Evolutionary conservation across 2,797 vertebrate genomes (phyloP), one percentile per base, ranked within the genome.

Genomic region (Threskiornis aethiopicus): DNA sequence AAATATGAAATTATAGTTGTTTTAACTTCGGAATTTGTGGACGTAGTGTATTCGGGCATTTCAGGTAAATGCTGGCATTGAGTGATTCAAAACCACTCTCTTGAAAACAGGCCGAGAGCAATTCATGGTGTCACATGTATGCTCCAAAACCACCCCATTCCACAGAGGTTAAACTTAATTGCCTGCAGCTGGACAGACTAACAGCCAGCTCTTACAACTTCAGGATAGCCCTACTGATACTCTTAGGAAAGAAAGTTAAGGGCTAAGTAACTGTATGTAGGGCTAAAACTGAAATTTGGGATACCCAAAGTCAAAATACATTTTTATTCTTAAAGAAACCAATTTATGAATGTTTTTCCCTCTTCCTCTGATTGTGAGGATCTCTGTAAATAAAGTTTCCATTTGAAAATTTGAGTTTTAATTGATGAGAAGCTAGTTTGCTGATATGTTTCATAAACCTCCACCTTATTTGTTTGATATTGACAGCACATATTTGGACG

Each of bases 11-110:
- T 75, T 19, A 28, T 29, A 64, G 33, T 78, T 84, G 59, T 47
- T 94, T 87, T 61, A 89, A 33, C 84, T 84, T 88, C 41, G 64
- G 76, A 71, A 66, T 95, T 97, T 87, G 47, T 73, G 69, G 12
- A 11, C 31, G 9, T 59, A 76, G 31, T 10, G 3, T 62, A 24
- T 49, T 72, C 33, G 61, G 54, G 58, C 61, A 71, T 93, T 97
- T 95, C 64, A 57, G 61, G 92, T 84, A 75, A 89, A 71, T 41
- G 42, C n/a, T 62, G 51, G 11, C 46, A 22, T 76, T 80, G 17
- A 8, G 8, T 80, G 22, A 72, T 94, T 85, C 35, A 72, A 84
- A 86, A 13, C 14, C 16, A 47, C 16, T 66, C 31, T 83, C 51
- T 57, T 62, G 39, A 59, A 54, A 90, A 57, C 5, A 71, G 47